Evolutionary conservation across 2,113 vertebrate species (phyloP), one percentile per base, ranked within the genome.

Genomic region (Heterocephalus glaber): DNA sequence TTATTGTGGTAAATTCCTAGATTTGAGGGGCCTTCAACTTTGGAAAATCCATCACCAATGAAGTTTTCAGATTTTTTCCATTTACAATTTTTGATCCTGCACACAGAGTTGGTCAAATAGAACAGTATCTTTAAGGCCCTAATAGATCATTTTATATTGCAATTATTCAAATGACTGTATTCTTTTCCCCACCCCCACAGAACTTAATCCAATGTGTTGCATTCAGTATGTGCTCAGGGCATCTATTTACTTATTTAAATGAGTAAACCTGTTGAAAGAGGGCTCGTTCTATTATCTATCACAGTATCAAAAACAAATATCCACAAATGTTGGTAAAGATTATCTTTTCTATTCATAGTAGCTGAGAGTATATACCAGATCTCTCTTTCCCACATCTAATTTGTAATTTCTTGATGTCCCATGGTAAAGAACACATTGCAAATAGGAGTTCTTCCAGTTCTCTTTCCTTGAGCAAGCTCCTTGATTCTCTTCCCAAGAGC

Each of bases 391-490:
- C 47, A 7, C 17, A 79, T 49, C 70, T 95, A 44, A 76, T 95
- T 68, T 93, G 86, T 90, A 92, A 92, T 85, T 35, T 76, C 30
- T 44, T 70, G 61, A 28, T 86, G 28, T 76, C 52, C 19, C 28
- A 54, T 28, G 79, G 89, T 65, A 95, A 94, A 85, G 38, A 93
- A 88, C 28, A 77, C 28, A 94, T 86, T 88, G 13, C 33, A 90
- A 92, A 72, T 65, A 35, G 52, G 91, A 88, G 84, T 89, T 70
- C 14, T 20, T 65, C 33, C 19, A 0, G 28, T 74, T 65, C 92
- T 89, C 82, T 77, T 83, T 30, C 65, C 60, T 24, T 44, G 41
- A 95, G 82, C 30, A 80, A 76, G 54, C 12, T 61, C 54, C 54
- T 66, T 89, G 58, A 35, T 35, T 65, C 1, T 58, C 60, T 82